Evolutionary conservation across 1,140 invertebrate species (phyloP).

Genomic region (Drosophila mauritiana): DNA sequence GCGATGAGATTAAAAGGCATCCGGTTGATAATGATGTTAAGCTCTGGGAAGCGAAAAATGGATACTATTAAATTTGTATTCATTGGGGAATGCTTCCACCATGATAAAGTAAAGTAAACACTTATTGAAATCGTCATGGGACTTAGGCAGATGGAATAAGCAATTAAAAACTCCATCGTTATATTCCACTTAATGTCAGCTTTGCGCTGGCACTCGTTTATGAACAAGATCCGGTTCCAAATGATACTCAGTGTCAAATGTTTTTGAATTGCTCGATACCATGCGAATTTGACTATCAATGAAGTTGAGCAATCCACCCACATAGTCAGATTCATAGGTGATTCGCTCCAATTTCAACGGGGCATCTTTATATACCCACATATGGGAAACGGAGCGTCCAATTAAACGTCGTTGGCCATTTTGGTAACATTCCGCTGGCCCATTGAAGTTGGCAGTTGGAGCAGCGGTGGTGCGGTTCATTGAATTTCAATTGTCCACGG

Average conservation of each 20-base stretch:
- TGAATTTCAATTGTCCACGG: constrained; percentile 49
- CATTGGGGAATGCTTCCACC: neutral
- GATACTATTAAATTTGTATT: neutral
- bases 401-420: constrained; percentile 35
- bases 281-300: neutral
- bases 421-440: constrained; percentile 25
- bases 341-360: neutral
- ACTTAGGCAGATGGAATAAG: constrained; percentile 5
- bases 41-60: constrained; percentile 8
- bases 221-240: constrained; percentile 7
- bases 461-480: constrained; percentile 34
- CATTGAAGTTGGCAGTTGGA: constrained; percentile 5
- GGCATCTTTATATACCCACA: constrained; percentile 15
- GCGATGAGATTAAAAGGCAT: too few relatives aligned
- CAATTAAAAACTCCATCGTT: neutral
- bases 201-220: constrained; percentile 1
- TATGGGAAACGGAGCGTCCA: constrained; percentile 13
- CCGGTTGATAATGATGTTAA: constrained; percentile 3
- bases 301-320: constrained; percentile 2
- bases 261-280: neutral
- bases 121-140: neutral
- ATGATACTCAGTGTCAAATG: neutral
- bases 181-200: constrained; percentile 11
- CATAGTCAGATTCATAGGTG: neutral
- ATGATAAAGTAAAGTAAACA: neutral